phyloP scores from a whole-genome alignment of 2,888 invertebrate species.

The Euphydryas editha region DNA sequence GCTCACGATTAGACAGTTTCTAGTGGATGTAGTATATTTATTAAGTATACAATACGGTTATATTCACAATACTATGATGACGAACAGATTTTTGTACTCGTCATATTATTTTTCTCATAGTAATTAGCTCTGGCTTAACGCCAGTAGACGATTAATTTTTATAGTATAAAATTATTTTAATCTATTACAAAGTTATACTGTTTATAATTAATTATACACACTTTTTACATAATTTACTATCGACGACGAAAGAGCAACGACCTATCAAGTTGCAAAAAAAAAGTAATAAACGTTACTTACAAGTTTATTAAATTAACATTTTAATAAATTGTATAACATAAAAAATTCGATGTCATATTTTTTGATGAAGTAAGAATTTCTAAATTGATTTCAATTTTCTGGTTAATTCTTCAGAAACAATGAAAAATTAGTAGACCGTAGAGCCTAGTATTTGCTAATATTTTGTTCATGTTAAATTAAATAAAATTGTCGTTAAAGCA shows the following conservation, averaged over 20 bases:
- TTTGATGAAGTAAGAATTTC: too few relatives aligned
- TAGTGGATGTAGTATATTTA: too few relatives aligned
- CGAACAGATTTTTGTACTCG: too few relatives aligned
- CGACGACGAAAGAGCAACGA: neutral
- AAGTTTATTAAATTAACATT: slow-evolving; percentile 4
- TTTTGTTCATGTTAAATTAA: neutral
- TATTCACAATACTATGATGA: too few relatives aligned
- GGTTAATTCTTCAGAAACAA: neutral
- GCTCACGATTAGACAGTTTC: too few relatives aligned
- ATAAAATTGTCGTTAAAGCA: neutral
- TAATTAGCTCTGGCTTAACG: too few relatives aligned
- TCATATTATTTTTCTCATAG: too few relatives aligned
- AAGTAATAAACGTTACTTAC: slow-evolving; percentile 1
- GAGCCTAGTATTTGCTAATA: neutral
- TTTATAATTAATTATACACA: neutral
- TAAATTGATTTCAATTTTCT: neutral
- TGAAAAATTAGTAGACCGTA: neutral
- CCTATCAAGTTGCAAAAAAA: neutral
- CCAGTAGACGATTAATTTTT: neutral
- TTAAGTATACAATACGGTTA: too few relatives aligned
- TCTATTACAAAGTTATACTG: neutral
- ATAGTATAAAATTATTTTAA: neutral
- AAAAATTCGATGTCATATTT: neutral
- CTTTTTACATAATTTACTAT: neutral
- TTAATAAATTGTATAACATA: slow-evolving; percentile 5